Evolutionary conservation across 2,888 invertebrate species (phyloP).

Genomic region (Diloba caeruleocephala): DNA sequence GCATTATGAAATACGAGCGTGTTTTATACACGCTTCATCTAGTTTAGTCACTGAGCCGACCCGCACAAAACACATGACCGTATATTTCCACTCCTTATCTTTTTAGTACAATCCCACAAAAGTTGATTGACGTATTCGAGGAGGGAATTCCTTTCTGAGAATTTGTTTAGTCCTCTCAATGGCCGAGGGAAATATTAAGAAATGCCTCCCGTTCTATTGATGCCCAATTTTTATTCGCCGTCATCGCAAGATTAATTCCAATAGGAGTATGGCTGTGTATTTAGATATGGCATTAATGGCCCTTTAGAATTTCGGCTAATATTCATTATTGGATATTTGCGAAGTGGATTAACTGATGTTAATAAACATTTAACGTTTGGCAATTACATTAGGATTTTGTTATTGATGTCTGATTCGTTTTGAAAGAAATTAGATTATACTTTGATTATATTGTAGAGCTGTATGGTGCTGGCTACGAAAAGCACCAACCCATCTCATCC

Average conservation of each 20-base stretch:
- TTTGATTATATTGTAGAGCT: no score
- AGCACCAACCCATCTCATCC: no score
- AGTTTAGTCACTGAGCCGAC: background rate
- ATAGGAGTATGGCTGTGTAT: slow-evolving; percentile 50
- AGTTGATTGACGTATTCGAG: slow-evolving; percentile 80
- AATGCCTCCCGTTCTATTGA: slow-evolving; percentile 68
- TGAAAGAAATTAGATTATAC: no score
- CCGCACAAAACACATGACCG: slow-evolving; percentile 20
- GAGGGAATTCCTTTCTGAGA: slow-evolving; percentile 75
- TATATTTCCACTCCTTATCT: slow-evolving; percentile 63
- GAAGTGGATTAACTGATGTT: slow-evolving; percentile 45
- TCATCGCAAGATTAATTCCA: slow-evolving; percentile 65
- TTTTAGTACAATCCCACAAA: slow-evolving; percentile 75
- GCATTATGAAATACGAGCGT: no score
- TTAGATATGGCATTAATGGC: slow-evolving; percentile 50
- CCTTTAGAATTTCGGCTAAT: slow-evolving; percentile 52
- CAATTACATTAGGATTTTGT: slow-evolving; percentile 37
- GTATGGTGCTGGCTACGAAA: no score
- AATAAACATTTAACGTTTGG: slow-evolving; percentile 35
- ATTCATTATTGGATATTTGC: slow-evolving; percentile 50
- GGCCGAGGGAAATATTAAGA: slow-evolving; percentile 71
- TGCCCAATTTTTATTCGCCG: slow-evolving; percentile 61
- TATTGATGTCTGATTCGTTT: slow-evolving; percentile 17
- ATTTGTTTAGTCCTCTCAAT: slow-evolving; percentile 80
- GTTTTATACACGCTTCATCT: no score